Conservation (phyloP, 1,140 invertebrate species). For the Sarcophaga bullata region DNA sequence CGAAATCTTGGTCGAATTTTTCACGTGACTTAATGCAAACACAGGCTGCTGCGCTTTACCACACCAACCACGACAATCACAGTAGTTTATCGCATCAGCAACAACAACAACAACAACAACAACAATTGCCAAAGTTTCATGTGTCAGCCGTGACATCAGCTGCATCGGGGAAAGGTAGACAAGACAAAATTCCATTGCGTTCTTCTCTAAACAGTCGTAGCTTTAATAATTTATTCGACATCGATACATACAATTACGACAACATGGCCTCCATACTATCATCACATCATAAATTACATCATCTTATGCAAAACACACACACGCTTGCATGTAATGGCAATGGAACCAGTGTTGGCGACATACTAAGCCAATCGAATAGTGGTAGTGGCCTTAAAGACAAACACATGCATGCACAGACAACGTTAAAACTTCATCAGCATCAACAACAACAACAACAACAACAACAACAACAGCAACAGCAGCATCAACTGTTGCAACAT, state of each 20-base stretch:
- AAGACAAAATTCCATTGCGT: conserved; percentile 28
- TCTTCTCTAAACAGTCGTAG: conserved; percentile 55
- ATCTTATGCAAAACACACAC: conserved; percentile 54
- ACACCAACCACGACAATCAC: conserved; percentile 41
- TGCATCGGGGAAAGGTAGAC: conserved; percentile 42
- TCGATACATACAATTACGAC: conserved; percentile 44
- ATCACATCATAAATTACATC: conserved; percentile 50
- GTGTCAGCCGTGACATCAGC: conserved; percentile 36
- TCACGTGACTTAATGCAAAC: conserved; percentile 48
- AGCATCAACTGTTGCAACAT: conserved; percentile 45
- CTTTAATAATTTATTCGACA: conserved; percentile 61
- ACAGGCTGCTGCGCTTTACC: neutral
- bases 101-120: conserved; percentile 42
- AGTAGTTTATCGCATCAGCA: conserved; percentile 36
- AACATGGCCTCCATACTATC: conserved; percentile 8
- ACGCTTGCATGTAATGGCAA: conserved; percentile 41
- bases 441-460: conserved; percentile 52
- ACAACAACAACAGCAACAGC: conserved; percentile 47
- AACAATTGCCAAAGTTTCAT: conserved; percentile 23
- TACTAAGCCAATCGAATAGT: conserved; percentile 43
- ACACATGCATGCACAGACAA: conserved; percentile 50
- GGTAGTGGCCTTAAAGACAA: conserved; percentile 59
- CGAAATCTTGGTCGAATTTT: conserved; percentile 61
- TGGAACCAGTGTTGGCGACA: conserved; percentile 32
- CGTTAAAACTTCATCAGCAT: conserved; percentile 47